A percentile compares a stretch with the other conserved stretches of the same genome.
Conservation (phyloP, 2,797 vertebrate species). For the Manis javanica region DNA sequence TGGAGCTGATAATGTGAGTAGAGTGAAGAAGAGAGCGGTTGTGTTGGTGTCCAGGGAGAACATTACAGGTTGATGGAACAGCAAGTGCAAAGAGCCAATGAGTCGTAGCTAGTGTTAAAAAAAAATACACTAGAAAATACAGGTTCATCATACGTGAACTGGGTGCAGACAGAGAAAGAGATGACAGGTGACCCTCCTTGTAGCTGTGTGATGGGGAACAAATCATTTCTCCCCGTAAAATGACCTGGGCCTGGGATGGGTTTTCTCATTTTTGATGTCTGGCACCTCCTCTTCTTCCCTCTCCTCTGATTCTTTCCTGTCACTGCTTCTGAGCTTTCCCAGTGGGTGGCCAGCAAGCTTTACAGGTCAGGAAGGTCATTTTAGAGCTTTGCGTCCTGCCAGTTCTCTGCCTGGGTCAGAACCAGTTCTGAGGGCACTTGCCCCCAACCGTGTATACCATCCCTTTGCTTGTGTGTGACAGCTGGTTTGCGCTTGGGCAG, state of each 20-base stretch:
- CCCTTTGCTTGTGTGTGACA: not conserved
- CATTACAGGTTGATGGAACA: not conserved
- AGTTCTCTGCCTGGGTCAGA: not conserved
- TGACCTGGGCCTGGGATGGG: not conserved
- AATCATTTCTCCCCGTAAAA: too few species aligned
- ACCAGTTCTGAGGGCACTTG: not conserved
- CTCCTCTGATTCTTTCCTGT: not conserved
- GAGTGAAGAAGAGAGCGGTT: too few species aligned
- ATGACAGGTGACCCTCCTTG: too few species aligned
- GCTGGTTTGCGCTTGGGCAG: not conserved
- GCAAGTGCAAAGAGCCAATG: not conserved
- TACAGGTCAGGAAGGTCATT: not conserved
- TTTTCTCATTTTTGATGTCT: not conserved
- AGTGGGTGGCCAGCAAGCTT: not conserved
- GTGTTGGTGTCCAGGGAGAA: fast-evolving
- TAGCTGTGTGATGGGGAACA: too few species aligned
- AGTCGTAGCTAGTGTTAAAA: not conserved
- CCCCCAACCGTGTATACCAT: fast-evolving
- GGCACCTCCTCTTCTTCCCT: too few species aligned
- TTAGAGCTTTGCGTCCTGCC: not conserved
- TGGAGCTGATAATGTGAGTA: not conserved
- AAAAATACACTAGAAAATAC: not conserved
- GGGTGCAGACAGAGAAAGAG: too few species aligned
- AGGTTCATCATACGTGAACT: too few species aligned
- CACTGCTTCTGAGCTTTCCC: not conserved